Evolutionary conservation across 2,888 invertebrate genomes (phyloP).

Genomic region (Agrilus mali): DNA sequence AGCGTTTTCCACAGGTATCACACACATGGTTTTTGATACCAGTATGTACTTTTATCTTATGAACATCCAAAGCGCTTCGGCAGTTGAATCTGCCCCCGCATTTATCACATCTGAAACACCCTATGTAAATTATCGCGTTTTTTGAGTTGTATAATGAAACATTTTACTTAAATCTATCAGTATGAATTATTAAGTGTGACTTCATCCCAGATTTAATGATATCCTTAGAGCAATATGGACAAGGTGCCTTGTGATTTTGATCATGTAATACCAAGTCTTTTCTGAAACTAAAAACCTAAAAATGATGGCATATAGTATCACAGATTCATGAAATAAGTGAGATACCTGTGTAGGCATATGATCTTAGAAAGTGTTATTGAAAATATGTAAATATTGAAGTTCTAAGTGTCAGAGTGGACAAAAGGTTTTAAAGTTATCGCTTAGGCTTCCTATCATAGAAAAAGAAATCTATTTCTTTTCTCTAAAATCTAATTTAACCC

Average conservation of each 20-base stretch:
- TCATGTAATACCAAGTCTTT: constrained; percentile 20
- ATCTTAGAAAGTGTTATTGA: too few relatives aligned
- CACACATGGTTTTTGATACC: constrained; percentile 23
- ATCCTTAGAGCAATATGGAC: constrained; percentile 21
- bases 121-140: neutral
- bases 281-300: constrained; percentile 18
- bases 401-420: too few relatives aligned
- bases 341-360: too few relatives aligned
- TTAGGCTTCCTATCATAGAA: too few relatives aligned
- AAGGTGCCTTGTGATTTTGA: constrained; percentile 18
- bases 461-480: too few relatives aligned
- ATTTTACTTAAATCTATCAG: constrained; percentile 19
- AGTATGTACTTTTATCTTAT: constrained; percentile 23
- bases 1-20: constrained; percentile 23
- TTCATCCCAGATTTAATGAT: constrained; percentile 22
- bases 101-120: constrained; percentile 17
- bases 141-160: neutral
- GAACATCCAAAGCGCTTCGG: constrained; percentile 19
- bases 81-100: constrained; percentile 21
- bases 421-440: too few relatives aligned
- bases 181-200: constrained; percentile 20
- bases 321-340: too few relatives aligned
- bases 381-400: too few relatives aligned
- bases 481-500: too few relatives aligned
- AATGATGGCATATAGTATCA: too few relatives aligned